Base-by-base conservation (phyloP, 2,888 invertebrate genomes). In the Alviniconcha strummeri region DNA sequence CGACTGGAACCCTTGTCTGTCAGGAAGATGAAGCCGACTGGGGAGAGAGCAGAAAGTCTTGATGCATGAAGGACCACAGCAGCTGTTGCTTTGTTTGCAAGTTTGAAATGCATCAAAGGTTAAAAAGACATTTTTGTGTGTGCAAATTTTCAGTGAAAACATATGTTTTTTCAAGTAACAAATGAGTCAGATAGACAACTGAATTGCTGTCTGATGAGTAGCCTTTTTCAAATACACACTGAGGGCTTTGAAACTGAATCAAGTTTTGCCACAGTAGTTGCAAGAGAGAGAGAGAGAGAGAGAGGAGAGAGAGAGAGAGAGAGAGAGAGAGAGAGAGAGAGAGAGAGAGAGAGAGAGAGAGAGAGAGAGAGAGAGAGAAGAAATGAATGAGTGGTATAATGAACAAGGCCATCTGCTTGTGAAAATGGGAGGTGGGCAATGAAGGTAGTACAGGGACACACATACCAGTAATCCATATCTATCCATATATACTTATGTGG, bases 11-110 rank as follows among this genome's bases (percentile, higher is more conserved):
- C 92, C 85, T 94, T 94, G 81, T 93, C 89, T 17, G 94, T 94
- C 83, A 95, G 90, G 89, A 95, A 95, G 74, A 95, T 94, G 84
- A 95, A 93, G 55, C 91, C 91, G 91, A 93, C 93, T 93, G 91
- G 67, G 91, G 91, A 57, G 78, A 74, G 87, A 36, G 82, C 36
- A 79, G 19, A 75, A 81, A 74, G 36, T 36, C 36, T 36, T 36
- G 36, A 36, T 36, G 36, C 36, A 36, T 36, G 36, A 36, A 36
- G 36, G 36, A 36, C 36, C 36, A 36, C 36, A 36, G 36, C 36
- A 36, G 3, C 36, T 36, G 36, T 36, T 36, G 36, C 36, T 36
- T 36, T 36, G 36, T 36, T 36, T 36, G 36, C 3, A 36, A 36
- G 36, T 36, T 36, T 36, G 36, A 36, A 36, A 0, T 36, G 36